Evolutionary conservation across 2,888 invertebrate species (phyloP).

Genomic region (Rhagophthalmus giganteus): DNA sequence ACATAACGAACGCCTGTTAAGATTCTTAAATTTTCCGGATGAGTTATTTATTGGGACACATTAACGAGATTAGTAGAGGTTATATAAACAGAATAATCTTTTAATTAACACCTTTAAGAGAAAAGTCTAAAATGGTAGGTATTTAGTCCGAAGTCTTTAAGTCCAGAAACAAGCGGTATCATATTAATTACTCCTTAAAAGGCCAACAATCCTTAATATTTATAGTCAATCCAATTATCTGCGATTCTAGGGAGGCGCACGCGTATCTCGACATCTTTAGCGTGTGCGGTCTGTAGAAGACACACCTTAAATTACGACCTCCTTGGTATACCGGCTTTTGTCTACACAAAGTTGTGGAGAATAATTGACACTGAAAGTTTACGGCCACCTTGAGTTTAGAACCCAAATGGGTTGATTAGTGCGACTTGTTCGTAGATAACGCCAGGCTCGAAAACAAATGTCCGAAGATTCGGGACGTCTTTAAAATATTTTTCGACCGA

Average conservation of each 20-base stretch:
- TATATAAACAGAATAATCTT: too few species aligned
- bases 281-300: constrained; percentile 50
- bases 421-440: constrained; percentile 34
- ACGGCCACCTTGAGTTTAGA: constrained; percentile 42
- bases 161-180: constrained; percentile 20
- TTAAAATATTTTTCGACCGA: not conserved
- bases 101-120: too few species aligned
- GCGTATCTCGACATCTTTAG: constrained; percentile 46
- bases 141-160: too few species aligned
- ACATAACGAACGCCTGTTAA: too few species aligned
- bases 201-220: constrained; percentile 43
- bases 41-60: too few species aligned
- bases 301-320: constrained; percentile 49
- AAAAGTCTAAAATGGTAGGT: too few species aligned
- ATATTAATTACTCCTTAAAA: constrained; percentile 45
- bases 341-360: constrained; percentile 40
- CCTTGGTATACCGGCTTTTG: constrained; percentile 46
- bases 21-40: too few species aligned
- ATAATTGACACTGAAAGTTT: constrained; percentile 48
- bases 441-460: constrained; percentile 30
- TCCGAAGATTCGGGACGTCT: constrained; percentile 6
- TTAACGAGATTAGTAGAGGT: too few species aligned
- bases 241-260: constrained; percentile 39
- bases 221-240: constrained; percentile 42
- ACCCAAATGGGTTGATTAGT: constrained; percentile 37